Conservation (phyloP, 2,797 vertebrate species). For the Manis javanica region DNA sequence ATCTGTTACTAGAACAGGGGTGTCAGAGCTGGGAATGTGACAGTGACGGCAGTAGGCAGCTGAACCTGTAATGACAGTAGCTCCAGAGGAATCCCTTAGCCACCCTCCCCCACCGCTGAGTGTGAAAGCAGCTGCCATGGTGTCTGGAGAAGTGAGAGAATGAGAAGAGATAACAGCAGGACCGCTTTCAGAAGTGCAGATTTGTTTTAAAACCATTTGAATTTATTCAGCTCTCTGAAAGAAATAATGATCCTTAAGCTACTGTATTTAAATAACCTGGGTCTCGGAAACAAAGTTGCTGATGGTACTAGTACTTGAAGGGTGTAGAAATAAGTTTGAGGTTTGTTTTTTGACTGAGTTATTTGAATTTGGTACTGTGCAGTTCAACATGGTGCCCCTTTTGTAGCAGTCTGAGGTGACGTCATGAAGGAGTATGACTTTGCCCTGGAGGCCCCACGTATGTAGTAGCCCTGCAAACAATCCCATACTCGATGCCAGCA, state of each 20-base stretch:
- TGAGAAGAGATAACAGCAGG: not conserved
- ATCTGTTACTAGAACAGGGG: not conserved
- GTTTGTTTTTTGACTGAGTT: not conserved
- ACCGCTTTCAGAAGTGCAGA: conserved; percentile 1
- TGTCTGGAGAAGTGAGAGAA: not conserved
- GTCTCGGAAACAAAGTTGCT: not conserved
- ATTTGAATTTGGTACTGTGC: not conserved
- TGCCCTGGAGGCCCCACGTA: not conserved
- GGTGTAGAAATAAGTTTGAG: not conserved
- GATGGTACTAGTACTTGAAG: not conserved
- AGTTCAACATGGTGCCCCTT: not conserved
- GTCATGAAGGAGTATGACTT: not conserved
- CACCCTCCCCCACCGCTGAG: not conserved
- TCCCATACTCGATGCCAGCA: accelerated
- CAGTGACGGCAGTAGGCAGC: conserved; percentile 54
- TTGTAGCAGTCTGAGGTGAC: not conserved
- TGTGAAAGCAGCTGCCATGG: conserved; percentile 37
- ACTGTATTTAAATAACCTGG: not conserved
- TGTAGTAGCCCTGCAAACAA: not conserved
- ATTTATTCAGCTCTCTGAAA: conserved; percentile 26
- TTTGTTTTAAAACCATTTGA: not conserved
- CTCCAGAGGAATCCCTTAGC: not conserved
- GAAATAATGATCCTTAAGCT: not conserved
- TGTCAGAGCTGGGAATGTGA: conserved; percentile 12
- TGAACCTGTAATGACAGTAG: not conserved